A percentile compares a stretch with the other conserved stretches of the same genome.
Evolutionary conservation across 2,797 vertebrate genomes (phyloP).

Genomic region (Podarcis lilfordi): DNA sequence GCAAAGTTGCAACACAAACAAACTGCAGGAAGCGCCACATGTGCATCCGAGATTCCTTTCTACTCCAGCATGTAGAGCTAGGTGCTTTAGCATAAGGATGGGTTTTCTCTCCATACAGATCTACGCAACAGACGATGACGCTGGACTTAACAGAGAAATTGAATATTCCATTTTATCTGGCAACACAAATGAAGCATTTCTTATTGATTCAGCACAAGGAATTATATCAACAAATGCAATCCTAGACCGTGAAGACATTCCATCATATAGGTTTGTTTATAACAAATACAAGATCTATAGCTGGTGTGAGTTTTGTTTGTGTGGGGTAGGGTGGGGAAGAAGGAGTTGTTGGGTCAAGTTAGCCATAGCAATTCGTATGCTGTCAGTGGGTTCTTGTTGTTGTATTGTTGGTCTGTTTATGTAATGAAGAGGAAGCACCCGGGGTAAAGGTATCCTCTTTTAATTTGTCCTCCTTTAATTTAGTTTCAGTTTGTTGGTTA

Average conservation of each 20-base stretch:
- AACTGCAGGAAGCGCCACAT: neutral
- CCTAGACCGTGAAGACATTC: slow-evolving; percentile 85
- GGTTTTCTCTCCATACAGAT: slow-evolving; percentile 77
- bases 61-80: neutral
- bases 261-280: slow-evolving; percentile 86
- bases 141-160: slow-evolving; percentile 83
- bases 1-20: neutral
- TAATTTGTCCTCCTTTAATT: neutral
- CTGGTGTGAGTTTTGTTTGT: neutral
- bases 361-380: too few species aligned
- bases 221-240: slow-evolving; percentile 82
- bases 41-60: neutral
- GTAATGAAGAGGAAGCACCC: too few species aligned
- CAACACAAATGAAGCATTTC: slow-evolving; percentile 84
- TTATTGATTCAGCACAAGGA: slow-evolving; percentile 83
- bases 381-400: too few species aligned
- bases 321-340: too few species aligned
- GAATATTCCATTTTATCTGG: slow-evolving; percentile 89
- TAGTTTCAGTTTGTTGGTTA: too few species aligned
- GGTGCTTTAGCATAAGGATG: slow-evolving; percentile 46
- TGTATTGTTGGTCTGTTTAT: too few species aligned
- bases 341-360: too few species aligned
- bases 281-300: neutral
- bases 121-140: slow-evolving; percentile 87
- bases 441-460: neutral